A percentile compares a stretch with the other conserved stretches of the same genome.
These are phyloP conservation scores for Morus bassanus DNA, from an alignment of 2,797 vertebrate species.

Conservation along the genomic window DNA sequence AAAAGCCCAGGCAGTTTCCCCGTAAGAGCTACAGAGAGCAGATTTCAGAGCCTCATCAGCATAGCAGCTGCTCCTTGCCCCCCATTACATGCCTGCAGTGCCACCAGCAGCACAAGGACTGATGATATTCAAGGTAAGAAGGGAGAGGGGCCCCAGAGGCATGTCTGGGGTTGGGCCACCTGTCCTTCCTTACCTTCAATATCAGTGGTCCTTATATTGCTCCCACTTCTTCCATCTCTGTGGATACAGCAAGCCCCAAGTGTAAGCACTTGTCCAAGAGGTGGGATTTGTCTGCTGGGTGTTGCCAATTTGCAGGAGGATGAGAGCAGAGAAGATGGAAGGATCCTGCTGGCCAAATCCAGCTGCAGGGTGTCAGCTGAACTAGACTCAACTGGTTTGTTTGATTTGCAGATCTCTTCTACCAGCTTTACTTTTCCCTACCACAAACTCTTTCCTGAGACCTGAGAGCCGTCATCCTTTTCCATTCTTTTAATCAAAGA, in stretches of 20 bases:
- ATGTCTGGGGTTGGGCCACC: rapidly evolving
- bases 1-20: rapidly evolving
- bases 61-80: neutral
- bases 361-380: neutral
- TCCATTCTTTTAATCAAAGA: neutral
- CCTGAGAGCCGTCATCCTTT: neutral
- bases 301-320: neutral
- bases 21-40: neutral
- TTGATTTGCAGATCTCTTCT: neutral
- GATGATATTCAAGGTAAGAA: neutral
- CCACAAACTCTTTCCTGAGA: neutral
- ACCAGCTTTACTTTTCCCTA: neutral
- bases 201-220: neutral
- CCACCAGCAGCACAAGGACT: neutral
- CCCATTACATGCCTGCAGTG: neutral
- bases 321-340: neutral
- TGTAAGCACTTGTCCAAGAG: neutral
- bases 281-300: neutral
- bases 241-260: neutral
- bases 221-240: neutral
- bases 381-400: neutral
- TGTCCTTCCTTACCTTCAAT: neutral
- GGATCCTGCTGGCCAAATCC: neutral
- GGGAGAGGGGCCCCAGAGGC: neutral
- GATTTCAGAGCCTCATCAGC: neutral